Conservation (phyloP, 2,797 vertebrate species). For the Characodon lateralis region DNA sequence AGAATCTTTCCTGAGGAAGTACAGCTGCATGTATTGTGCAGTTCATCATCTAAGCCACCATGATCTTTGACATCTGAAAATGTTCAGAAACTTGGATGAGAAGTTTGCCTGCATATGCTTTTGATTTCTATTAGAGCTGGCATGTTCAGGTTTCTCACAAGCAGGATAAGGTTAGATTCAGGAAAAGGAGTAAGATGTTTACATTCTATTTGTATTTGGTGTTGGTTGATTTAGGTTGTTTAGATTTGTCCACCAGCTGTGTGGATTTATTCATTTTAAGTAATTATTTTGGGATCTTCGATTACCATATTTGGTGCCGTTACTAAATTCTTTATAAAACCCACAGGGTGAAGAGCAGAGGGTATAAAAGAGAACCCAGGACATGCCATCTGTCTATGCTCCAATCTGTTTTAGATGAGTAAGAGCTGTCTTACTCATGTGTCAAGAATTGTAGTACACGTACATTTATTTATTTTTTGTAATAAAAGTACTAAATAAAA, state of each 20-base stretch:
- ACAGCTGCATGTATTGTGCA: not conserved
- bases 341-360: not conserved
- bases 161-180: not conserved
- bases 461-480: not conserved
- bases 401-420: too few species aligned
- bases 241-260: not conserved
- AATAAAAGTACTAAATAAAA: not conserved
- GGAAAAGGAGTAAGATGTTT: not conserved
- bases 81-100: constrained; percentile 7
- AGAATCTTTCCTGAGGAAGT: not conserved
- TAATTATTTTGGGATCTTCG: too few species aligned
- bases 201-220: not conserved
- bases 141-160: not conserved
- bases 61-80: constrained; percentile 13
- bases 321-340: not conserved
- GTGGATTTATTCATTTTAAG: too few species aligned
- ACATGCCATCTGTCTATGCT: not conserved
- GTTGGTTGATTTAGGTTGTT: not conserved
- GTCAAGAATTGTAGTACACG: not conserved
- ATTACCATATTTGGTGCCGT: not conserved
- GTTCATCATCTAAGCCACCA: not conserved
- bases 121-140: not conserved
- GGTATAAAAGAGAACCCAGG: not conserved
- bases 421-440: too few species aligned
- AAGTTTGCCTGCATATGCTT: not conserved